phyloP scores from a whole-genome alignment of 1,140 invertebrate genomes.

The Odontomachus brunneus region DNA sequence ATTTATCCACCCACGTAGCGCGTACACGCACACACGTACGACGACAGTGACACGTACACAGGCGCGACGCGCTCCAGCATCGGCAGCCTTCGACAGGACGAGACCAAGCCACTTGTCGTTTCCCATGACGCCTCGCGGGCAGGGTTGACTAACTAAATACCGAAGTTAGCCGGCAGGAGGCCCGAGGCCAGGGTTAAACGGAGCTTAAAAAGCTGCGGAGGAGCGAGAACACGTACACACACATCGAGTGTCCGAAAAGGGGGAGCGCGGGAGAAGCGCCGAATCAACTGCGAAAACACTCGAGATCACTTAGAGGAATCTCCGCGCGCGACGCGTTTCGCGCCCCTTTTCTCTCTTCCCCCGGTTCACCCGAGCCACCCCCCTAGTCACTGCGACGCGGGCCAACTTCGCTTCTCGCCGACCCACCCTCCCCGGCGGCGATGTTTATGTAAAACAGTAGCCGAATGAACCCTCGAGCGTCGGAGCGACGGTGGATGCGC shows the following conservation, averaged over 20 bases:
- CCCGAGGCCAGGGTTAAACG: constrained; percentile 83
- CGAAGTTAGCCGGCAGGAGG: constrained; percentile 81
- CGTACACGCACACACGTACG: background rate
- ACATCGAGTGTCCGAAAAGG: constrained; percentile 62
- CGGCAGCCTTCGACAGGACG: background rate
- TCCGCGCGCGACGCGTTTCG: constrained; percentile 33
- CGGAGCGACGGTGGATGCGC: constrained; percentile 45
- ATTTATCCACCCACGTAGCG: background rate
- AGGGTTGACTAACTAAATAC: constrained; percentile 85
- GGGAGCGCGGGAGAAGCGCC: constrained; percentile 61
- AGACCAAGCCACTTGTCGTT: constrained; percentile 82
- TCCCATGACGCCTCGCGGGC: constrained; percentile 84
- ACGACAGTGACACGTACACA: constrained; percentile 25
- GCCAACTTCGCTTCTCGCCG: background rate
- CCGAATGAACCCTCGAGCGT: constrained; percentile 59
- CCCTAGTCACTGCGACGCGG: background rate
- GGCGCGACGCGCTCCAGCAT: constrained; percentile 35
- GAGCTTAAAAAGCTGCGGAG: constrained; percentile 79
- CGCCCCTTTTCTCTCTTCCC: background rate
- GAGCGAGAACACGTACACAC: constrained; percentile 32
- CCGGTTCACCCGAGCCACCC: too few relatives aligned
- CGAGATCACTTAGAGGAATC: constrained; percentile 75
- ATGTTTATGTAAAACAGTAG: constrained; percentile 84
- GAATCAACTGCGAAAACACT: constrained; percentile 84
- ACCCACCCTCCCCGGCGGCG: constrained; percentile 50